phyloP scores from a whole-genome alignment of 2,888 invertebrate genomes.

The Idaea dimidiata region DNA sequence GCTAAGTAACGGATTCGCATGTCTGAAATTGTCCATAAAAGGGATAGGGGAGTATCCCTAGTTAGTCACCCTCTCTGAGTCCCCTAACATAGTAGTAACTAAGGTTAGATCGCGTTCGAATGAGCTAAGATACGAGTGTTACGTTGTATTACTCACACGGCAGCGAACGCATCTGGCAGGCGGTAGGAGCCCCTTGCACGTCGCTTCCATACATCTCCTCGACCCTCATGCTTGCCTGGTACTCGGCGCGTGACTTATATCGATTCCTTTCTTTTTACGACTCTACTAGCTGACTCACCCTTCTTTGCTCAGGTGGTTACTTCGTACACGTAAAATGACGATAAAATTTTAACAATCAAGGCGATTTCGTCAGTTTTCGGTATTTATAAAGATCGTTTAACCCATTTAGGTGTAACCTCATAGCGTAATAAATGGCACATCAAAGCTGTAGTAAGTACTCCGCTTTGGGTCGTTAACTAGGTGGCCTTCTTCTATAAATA shows the following conservation, averaged over 20 bases:
- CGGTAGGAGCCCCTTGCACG: conserved; percentile 17
- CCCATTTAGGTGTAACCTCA: background rate
- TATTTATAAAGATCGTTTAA: background rate
- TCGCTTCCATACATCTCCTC: conserved; percentile 21
- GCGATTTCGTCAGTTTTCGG: background rate
- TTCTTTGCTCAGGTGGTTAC: background rate
- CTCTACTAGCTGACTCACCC: background rate
- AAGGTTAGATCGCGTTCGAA: conserved; percentile 30
- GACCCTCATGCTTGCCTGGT: conserved; percentile 24
- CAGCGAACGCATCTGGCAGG: conserved; percentile 23
- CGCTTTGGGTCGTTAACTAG: background rate
- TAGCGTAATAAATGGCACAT: background rate
- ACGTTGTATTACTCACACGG: conserved; percentile 21
- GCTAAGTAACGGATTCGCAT: conserved; percentile 20
- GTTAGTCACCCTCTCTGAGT: conserved; percentile 22
- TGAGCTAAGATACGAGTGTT: conserved; percentile 13
- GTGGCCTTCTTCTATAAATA: background rate
- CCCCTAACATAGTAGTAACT: conserved; percentile 28
- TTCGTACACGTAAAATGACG: background rate
- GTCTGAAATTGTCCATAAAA: conserved; percentile 25
- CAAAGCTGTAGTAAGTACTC: background rate
- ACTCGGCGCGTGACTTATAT: conserved; percentile 18
- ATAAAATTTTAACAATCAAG: background rate
- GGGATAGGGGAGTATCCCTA: conserved; percentile 13
- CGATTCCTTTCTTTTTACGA: background rate